Conservation (phyloP, 2,113 vertebrate genomes). For the Bubalus kerabau region DNA sequence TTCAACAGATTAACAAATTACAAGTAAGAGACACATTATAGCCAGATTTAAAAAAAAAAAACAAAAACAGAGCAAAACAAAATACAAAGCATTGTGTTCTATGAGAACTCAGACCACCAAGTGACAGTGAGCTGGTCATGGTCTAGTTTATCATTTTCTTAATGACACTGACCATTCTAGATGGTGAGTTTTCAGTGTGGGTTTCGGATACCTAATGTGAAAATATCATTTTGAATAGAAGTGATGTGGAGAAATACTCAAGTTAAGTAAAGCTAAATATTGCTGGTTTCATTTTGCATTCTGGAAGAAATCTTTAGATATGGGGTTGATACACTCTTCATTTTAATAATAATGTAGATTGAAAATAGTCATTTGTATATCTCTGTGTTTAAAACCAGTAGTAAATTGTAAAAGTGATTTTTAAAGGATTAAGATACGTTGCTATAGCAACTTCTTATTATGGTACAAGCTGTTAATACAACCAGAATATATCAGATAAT, state of each 20-base stretch:
- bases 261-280: background rate
- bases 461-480: conserved; percentile 44
- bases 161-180: background rate
- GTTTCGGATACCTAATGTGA: background rate
- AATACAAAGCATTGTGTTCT: background rate
- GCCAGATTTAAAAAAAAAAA: background rate
- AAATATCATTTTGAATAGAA: background rate
- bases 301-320: background rate
- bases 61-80: background rate
- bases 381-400: conserved; percentile 35
- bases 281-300: background rate
- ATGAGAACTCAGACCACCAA: background rate
- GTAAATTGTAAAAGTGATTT: conserved; percentile 22
- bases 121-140: background rate
- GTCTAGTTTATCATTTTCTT: background rate
- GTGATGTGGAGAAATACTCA: background rate
- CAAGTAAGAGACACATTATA: background rate
- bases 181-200: background rate
- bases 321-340: background rate
- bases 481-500: conserved; percentile 34
- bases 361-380: conserved; percentile 28
- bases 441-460: conserved; percentile 65
- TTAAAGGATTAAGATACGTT: conserved; percentile 53
- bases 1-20: background rate
- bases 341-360: conserved; percentile 37